Evolutionary conservation across 2,888 invertebrate genomes (phyloP).

Genomic region (Megalurothrips usitatus): DNA sequence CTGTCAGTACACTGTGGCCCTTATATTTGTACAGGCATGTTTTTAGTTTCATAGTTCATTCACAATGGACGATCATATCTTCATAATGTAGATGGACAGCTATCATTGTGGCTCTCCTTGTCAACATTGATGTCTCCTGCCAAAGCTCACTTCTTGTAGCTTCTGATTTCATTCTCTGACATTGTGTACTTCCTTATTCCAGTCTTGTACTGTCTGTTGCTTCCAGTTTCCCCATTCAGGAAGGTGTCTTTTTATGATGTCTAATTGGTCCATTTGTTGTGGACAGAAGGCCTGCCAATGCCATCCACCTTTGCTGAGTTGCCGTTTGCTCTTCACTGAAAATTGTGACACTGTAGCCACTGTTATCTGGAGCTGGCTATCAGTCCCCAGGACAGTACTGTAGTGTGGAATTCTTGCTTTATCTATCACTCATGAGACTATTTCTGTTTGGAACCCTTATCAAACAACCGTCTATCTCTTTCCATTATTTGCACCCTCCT

Average conservation of each 20-base stretch:
- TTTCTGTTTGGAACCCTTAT: not conserved
- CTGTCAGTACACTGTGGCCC: not conserved
- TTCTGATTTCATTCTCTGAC: too few relatives aligned
- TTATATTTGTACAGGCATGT: not conserved
- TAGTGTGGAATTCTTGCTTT: not conserved
- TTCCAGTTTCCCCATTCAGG: not conserved
- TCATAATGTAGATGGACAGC: too few relatives aligned
- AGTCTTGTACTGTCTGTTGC: not conserved
- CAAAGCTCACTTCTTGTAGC: too few relatives aligned
- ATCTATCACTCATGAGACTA: not conserved
- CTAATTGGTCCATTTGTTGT: not conserved
- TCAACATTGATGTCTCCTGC: not conserved
- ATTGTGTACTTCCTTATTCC: not conserved
- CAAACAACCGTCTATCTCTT: not conserved
- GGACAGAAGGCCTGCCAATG: not conserved
- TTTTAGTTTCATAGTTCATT: too few relatives aligned
- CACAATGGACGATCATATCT: too few relatives aligned
- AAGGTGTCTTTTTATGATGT: not conserved
- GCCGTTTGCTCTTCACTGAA: not conserved
- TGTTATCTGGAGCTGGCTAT: not conserved
- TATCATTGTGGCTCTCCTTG: not conserved
- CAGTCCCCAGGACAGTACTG: not conserved
- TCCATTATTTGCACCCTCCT: not conserved
- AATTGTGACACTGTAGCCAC: not conserved
- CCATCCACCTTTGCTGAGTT: not conserved